These are phyloP conservation scores for Stigmatopora nigra DNA, from an alignment of 2,113 vertebrate genomes.

Conservation along the genomic window DNA sequence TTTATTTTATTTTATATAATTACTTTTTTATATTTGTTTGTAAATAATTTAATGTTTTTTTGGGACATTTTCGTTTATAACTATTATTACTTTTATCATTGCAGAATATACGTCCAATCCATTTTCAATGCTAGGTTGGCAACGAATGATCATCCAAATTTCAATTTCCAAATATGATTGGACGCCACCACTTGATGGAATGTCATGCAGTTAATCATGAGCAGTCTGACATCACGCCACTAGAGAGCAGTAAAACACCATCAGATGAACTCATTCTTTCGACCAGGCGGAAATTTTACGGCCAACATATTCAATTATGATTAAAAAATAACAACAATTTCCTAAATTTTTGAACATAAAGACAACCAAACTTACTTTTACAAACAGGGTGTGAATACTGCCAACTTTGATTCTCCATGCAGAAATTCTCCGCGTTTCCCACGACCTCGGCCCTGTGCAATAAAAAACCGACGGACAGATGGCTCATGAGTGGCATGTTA, in stretches of 20 bases:
- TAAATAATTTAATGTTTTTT: too few relatives aligned
- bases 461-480: slow-evolving; percentile 27
- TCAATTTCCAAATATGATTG: too few relatives aligned
- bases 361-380: slow-evolving; percentile 58
- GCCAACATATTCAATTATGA: neutral
- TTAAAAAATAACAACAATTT: neutral
- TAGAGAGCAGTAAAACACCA: slow-evolving; percentile 55
- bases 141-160: too few relatives aligned
- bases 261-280: neutral
- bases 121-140: too few relatives aligned
- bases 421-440: slow-evolving; percentile 69
- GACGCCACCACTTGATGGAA: too few relatives aligned
- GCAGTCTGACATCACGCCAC: slow-evolving; percentile 30
- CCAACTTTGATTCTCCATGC: slow-evolving; percentile 69
- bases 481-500: slow-evolving; percentile 22
- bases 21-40: too few relatives aligned
- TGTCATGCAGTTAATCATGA: neutral
- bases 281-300: neutral
- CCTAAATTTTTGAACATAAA: neutral
- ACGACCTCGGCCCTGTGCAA: slow-evolving; percentile 60
- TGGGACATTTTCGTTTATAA: too few relatives aligned
- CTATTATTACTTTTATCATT: too few relatives aligned
- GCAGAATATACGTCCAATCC: too few relatives aligned
- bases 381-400: slow-evolving; percentile 70
- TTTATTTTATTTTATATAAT: too few relatives aligned